Percentiles rank a stretch among this genome's conserved stretches.
These are phyloP conservation scores for Pandemis cinnamomeana DNA, from an alignment of 2,888 invertebrate species.

Conservation along the genomic window DNA sequence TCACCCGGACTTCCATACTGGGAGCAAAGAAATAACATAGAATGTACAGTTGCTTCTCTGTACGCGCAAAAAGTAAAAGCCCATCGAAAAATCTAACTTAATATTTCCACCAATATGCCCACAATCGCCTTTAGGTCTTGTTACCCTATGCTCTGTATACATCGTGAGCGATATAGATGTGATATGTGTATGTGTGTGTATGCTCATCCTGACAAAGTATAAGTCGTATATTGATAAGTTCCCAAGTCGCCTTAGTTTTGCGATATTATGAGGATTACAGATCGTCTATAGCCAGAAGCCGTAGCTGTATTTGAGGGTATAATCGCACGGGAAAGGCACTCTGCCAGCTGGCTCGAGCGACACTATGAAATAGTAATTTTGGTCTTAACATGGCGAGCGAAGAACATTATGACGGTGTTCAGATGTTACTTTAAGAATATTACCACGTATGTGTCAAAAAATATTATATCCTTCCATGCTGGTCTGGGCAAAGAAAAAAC, in stretches of 20 bases:
- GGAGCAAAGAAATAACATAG: too few species aligned
- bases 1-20: too few species aligned
- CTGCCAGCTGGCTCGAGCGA: constrained; percentile 9
- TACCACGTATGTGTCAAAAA: neutral
- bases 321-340: neutral
- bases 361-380: constrained; percentile 17
- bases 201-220: neutral
- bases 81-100: too few species aligned
- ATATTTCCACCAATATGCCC: too few species aligned
- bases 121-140: too few species aligned
- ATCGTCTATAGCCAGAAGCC: neutral
- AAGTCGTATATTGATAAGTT: neutral
- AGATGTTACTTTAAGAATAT: neutral
- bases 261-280: neutral
- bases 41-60: too few species aligned
- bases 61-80: too few species aligned
- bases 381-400: constrained; percentile 5
- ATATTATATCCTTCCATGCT: too few species aligned
- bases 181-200: too few species aligned
- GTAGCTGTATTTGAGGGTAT: neutral
- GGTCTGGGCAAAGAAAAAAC: too few species aligned
- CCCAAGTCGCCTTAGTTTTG: neutral
- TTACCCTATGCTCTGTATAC: too few species aligned
- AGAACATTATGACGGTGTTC: neutral
- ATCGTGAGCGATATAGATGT: too few species aligned